Base-by-base conservation (phyloP, 2,113 vertebrate genomes). In the Petrocephalus zakoni region DNA sequence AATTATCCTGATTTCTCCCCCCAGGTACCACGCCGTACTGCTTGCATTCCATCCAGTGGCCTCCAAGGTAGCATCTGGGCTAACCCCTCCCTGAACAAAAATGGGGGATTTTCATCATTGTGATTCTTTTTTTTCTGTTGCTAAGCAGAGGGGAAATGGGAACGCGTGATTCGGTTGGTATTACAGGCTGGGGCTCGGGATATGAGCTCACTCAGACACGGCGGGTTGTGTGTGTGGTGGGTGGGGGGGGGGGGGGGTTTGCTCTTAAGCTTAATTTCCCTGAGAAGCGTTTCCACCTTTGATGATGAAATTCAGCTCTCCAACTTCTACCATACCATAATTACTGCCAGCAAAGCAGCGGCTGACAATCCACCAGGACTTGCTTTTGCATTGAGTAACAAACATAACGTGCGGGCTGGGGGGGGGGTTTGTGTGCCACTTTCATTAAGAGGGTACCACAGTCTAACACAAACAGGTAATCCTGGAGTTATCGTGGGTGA, bases 381-480 rank as follows among this genome's bases (percentile, higher is more conserved):
- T 22, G 19, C 55, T 37, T 64, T 58, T 1, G 61, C 49, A 86
- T 78, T 8, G 25, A 86, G 52, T 29, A 55, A 78, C 84, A 72
- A 86, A 89, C 46, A 75, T 86, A 55, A 75, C 5, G 61, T 8
- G 47, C 25, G 19, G 75, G 29, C 34, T 7, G 25, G 34, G 10
- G 68, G 25, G 0, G 11, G 81, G 46, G 85, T 7, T 21, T 13
- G 15, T 34, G 56, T 42, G 46, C 84, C 49, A 51, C 42, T 47
- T 55, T 17, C 84, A 55, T 52, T 37, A 89, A 53, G 49, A 56
- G 53, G 19, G 85, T 61, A 55, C 61, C 13, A 37, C 51, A 85
- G n/a, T 86, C 46, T 34, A 58, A 86, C 58, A 72, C 88, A 75
- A 56, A 89, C 84, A 53, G 86, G 56, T 47, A 87, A 87, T 87